These are phyloP conservation scores for Seriola aureovittata DNA, from an alignment of 2,113 vertebrate species.

Conservation along the genomic window DNA sequence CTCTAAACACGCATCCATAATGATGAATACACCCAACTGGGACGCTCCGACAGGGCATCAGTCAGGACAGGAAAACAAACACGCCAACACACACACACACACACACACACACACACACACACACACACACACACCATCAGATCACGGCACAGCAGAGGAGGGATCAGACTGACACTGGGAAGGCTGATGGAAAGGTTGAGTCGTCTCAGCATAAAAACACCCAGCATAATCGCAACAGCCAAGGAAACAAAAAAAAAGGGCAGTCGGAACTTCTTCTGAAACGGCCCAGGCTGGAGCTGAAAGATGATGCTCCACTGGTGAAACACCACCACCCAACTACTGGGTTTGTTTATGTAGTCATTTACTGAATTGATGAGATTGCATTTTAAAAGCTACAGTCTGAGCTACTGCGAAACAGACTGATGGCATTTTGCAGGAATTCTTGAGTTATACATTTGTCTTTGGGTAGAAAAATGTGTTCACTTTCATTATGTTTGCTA, in stretches of 20 bases:
- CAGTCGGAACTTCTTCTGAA: conserved; percentile 68
- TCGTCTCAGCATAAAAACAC: conserved; percentile 74
- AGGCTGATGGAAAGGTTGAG: conserved; percentile 76
- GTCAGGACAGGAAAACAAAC: conserved; percentile 82
- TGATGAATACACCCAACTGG: conserved; percentile 81
- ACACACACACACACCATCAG: conserved; percentile 66
- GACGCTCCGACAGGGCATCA: conserved; percentile 80
- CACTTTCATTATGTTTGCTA: background rate
- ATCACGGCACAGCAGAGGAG: conserved; percentile 72
- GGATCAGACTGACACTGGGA: conserved; percentile 71
- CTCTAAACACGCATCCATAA: conserved; percentile 80
- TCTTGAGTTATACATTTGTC: conserved; percentile 17
- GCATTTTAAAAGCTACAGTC: conserved; percentile 53
- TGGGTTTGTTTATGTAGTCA: conserved; percentile 49
- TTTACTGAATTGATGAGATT: conserved; percentile 59
- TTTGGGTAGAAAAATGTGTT: conserved; percentile 30
- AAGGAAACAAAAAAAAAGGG: conserved; percentile 72
- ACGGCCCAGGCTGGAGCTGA: conserved; percentile 57
- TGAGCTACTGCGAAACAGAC: conserved; percentile 34
- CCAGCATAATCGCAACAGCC: conserved; percentile 67
- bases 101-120: conserved; percentile 61
- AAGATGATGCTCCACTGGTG: conserved; percentile 28
- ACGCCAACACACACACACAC: conserved; percentile 57
- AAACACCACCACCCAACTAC: conserved; percentile 59
- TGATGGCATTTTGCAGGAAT: conserved; percentile 9